These are phyloP conservation scores for Cephalotes varians DNA, from an alignment of 2,888 invertebrate genomes.

Conservation along the genomic window DNA sequence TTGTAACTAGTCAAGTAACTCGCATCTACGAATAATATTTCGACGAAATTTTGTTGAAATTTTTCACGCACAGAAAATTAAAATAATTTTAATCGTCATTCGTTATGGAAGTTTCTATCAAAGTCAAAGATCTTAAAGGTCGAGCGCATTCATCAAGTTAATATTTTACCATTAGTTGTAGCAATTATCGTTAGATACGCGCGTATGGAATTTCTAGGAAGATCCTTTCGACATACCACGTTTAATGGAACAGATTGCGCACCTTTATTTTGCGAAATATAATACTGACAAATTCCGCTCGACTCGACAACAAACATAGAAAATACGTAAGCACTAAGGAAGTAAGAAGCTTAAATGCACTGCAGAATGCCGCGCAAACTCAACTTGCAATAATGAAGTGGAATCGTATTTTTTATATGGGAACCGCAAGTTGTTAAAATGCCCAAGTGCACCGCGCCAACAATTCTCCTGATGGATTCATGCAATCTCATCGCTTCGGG, in stretches of 20 bases:
- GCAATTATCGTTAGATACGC: slow-evolving; percentile 30
- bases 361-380: slow-evolving; percentile 31
- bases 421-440: slow-evolving; percentile 22
- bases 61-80: neutral
- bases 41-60: neutral
- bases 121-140: neutral
- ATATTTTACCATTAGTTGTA: slow-evolving; percentile 13
- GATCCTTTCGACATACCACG: neutral
- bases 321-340: slow-evolving; percentile 10
- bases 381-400: slow-evolving; percentile 45
- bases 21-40: neutral
- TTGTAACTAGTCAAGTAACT: neutral
- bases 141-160: neutral
- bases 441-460: slow-evolving; percentile 18
- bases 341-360: slow-evolving; percentile 45
- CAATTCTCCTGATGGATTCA: slow-evolving; percentile 47
- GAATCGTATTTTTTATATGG: slow-evolving; percentile 33
- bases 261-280: slow-evolving; percentile 26
- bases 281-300: slow-evolving; percentile 37
- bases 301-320: slow-evolving; percentile 17
- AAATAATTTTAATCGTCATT: slow-evolving; percentile 25
- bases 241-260: slow-evolving; percentile 2
- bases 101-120: neutral
- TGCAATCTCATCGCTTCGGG: slow-evolving; percentile 47
- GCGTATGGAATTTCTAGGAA: slow-evolving; percentile 10